A percentile compares a stretch with the other conserved stretches of the same genome.
These are phyloP conservation scores for Catamblyrhynchus diadema DNA, from an alignment of 2,797 vertebrate genomes.

Conservation along the genomic window DNA sequence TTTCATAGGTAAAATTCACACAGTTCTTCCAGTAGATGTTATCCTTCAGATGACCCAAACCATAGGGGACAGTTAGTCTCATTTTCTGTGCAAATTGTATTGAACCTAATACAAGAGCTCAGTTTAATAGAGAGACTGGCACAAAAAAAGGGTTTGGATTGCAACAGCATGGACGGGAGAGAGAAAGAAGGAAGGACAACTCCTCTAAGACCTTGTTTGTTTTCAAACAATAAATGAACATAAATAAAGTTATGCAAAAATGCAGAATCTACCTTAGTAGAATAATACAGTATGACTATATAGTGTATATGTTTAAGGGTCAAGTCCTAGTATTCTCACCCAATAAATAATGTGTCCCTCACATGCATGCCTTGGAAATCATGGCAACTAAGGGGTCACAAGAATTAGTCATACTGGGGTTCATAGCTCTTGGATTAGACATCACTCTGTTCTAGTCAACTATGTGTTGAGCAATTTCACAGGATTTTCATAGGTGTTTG, in stretches of 20 bases:
- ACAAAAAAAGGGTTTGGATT: not conserved
- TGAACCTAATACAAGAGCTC: not conserved
- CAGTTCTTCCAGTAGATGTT: not conserved
- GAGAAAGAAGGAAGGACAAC: not conserved
- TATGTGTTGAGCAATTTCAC: not conserved
- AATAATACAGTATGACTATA: not conserved
- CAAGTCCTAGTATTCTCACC: not conserved
- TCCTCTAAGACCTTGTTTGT: not conserved
- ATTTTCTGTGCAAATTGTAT: not conserved
- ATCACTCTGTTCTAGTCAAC: not conserved
- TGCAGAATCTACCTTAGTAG: not conserved
- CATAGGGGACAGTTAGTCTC: not conserved
- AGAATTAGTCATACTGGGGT: accelerated
- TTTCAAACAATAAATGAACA: not conserved
- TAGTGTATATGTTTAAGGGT: not conserved
- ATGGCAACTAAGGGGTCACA: not conserved
- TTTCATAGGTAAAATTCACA: constrained; percentile 25
- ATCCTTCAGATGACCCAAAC: not conserved
- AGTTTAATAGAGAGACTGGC: not conserved
- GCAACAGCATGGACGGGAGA: not conserved
- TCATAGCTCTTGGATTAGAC: not conserved
- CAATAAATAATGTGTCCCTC: not conserved
- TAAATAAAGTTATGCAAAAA: not conserved
- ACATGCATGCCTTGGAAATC: not conserved
- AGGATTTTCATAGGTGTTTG: not conserved